phyloP scores from a whole-genome alignment of 37 sponge, comb jelly and placozoan species.

The Spongilla lacustris region DNA sequence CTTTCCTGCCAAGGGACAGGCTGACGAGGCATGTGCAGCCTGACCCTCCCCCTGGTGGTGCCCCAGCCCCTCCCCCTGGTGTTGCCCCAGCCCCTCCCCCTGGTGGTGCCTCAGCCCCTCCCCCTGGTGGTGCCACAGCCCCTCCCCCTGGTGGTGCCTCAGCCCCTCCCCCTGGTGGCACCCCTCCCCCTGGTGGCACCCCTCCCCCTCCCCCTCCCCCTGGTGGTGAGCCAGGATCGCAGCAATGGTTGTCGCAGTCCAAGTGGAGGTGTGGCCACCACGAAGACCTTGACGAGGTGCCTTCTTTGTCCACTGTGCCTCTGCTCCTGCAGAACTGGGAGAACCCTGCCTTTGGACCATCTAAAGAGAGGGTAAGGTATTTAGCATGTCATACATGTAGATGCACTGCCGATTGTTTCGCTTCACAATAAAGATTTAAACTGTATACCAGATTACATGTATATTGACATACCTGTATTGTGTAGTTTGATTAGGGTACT shows the following conservation, averaged over 20 bases:
- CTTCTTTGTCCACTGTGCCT: neutral
- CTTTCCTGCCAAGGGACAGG: slow-evolving; percentile 45
- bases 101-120: neutral
- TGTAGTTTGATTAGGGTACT: too few relatives aligned
- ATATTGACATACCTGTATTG: too few relatives aligned
- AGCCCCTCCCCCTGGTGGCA: neutral
- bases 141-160: neutral
- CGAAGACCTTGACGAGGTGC: neutral
- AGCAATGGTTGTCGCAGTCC: neutral
- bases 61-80: neutral
- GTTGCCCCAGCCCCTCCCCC: neutral
- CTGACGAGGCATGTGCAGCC: neutral
- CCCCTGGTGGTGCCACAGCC: neutral
- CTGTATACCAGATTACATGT: too few relatives aligned
- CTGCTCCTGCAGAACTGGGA: slow-evolving; percentile 33
- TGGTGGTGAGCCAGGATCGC: neutral
- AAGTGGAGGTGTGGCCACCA: neutral
- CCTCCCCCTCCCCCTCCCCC: neutral
- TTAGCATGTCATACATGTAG: neutral
- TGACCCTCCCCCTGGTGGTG: neutral
- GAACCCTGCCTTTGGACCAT: slow-evolving; percentile 44
- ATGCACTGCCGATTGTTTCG: neutral
- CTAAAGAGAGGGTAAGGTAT: neutral
- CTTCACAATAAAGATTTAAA: too few relatives aligned
- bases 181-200: neutral